Evolutionary conservation across 2,797 vertebrate genomes (phyloP), one percentile per base, ranked within the genome.

Genomic region (Anolis apletophallus): DNA sequence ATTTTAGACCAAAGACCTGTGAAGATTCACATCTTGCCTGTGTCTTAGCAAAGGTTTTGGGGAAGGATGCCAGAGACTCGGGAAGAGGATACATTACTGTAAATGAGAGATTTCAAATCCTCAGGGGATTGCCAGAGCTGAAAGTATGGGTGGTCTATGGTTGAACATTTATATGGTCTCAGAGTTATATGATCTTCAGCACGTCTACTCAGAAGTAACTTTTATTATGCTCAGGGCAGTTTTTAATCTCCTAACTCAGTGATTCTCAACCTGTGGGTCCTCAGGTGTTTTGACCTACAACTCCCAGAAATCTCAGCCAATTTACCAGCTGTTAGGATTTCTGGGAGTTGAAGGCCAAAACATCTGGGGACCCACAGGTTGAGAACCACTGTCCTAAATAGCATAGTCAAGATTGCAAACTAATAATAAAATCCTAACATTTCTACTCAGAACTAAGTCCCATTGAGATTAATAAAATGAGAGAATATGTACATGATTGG

Each of bases 51-150:
- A 85, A n/a, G 0, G 0, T 46, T 75, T 52, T 75, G 73, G 40
- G n/a, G 1, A 40, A 23, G 83, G 85, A 57, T 87, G 68, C 59
- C 80, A 73, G 54, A 46, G 68, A 89, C 0, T 61, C 68, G 64
- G 64, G 84, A 74, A 57, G 5, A 5, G 61, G 26, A 52, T 59
- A 50, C 36, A 1, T 9, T 46, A 4, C 50, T 50, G 36, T n/a
- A 34, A 77, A 69, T 29, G 36, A 0, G 88, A 88, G 80, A 90
- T 92, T 88, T 2, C 26, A 26, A 84, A 80, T 78, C 29, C 81
- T 32, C 32, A 81, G 17, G 74, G 40, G 71, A 72, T 34, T 59
- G 85, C 55, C 89, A 85, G 16, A 54, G 83, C 10, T 17, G 59
- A 29, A 13, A 54, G 23, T 29, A 72, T 26, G 71, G 40, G 50